These are phyloP conservation scores for Aporrectodea caliginosa DNA, from an alignment of 1,140 invertebrate species.

Conservation along the genomic window DNA sequence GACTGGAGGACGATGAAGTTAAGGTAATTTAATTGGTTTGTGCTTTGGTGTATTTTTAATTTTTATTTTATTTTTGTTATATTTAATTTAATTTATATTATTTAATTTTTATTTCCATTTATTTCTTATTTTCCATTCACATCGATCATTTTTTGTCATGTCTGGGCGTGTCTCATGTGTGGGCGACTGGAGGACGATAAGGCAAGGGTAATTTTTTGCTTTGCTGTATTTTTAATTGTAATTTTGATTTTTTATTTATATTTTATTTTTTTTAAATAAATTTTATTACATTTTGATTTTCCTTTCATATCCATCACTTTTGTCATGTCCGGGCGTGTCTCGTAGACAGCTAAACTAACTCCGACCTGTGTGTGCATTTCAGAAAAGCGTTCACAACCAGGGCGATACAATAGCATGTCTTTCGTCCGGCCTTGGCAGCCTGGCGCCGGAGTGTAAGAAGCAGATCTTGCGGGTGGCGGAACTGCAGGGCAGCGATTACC, in stretches of 20 bases:
- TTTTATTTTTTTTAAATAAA: neutral
- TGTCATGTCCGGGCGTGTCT: neutral
- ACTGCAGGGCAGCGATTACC: slow-evolving; percentile 84
- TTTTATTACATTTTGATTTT: neutral
- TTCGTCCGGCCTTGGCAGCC: slow-evolving; percentile 59
- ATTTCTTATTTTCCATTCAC: too few relatives aligned
- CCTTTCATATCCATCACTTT: neutral
- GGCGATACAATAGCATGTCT: slow-evolving; percentile 81
- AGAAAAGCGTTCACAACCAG: slow-evolving; percentile 63
- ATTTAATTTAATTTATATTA: too few relatives aligned
- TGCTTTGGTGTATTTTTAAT: neutral
- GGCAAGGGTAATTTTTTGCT: neutral
- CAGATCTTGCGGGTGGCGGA: slow-evolving; percentile 81
- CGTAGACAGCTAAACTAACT: neutral
- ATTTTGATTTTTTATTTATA: neutral
- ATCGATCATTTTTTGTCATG: too few relatives aligned
- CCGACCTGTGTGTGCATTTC: neutral
- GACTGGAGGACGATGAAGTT: slow-evolving; percentile 36
- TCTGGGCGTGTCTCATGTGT: neutral
- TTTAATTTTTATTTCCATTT: too few relatives aligned
- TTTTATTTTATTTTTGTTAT: neutral
- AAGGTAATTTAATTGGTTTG: neutral
- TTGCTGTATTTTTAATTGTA: neutral
- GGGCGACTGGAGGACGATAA: neutral
- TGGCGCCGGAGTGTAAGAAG: slow-evolving; percentile 63